Evolutionary conservation across 2,113 vertebrate genomes (phyloP).

Genomic region (Clarias macrocephalus): DNA sequence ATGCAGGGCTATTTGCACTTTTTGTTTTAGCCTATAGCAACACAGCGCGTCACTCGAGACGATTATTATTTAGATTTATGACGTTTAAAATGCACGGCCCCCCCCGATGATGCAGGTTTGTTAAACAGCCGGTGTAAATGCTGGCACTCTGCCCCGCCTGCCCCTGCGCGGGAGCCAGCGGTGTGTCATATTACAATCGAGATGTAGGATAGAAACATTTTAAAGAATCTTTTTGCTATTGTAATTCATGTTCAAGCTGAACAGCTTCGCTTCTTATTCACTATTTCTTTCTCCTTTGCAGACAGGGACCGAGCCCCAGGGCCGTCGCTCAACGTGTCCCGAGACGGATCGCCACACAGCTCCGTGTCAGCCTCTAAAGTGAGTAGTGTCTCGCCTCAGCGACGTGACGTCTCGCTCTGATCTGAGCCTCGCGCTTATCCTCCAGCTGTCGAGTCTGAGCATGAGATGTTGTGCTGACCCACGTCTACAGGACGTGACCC

Average conservation of each 20-base stretch:
- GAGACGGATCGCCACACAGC: constrained; percentile 91
- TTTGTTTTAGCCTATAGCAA: not conserved
- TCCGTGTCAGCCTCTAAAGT: constrained; percentile 84
- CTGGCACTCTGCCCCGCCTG: not conserved
- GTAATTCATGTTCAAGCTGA: constrained; percentile 17
- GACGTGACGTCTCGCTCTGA: no score
- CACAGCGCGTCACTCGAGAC: not conserved
- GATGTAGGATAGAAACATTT: constrained; percentile 18
- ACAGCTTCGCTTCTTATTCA: constrained; percentile 27
- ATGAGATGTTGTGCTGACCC: no score
- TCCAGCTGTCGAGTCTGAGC: no score
- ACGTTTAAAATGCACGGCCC: not conserved
- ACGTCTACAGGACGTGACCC: no score
- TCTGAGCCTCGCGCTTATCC: no score
- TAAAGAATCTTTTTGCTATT: constrained; percentile 22
- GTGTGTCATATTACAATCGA: no score
- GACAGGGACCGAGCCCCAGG: constrained; percentile 78
- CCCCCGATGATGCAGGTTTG: not conserved
- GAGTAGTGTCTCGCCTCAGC: constrained; percentile 25
- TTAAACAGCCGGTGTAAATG: not conserved
- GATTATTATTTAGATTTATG: not conserved
- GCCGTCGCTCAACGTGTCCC: constrained; percentile 79
- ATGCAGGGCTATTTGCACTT: no score
- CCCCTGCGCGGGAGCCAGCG: not conserved
- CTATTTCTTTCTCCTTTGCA: constrained; percentile 51